Evolutionary conservation across 2,888 invertebrate genomes (phyloP).

Genomic region (Anarsia innoxiella): DNA sequence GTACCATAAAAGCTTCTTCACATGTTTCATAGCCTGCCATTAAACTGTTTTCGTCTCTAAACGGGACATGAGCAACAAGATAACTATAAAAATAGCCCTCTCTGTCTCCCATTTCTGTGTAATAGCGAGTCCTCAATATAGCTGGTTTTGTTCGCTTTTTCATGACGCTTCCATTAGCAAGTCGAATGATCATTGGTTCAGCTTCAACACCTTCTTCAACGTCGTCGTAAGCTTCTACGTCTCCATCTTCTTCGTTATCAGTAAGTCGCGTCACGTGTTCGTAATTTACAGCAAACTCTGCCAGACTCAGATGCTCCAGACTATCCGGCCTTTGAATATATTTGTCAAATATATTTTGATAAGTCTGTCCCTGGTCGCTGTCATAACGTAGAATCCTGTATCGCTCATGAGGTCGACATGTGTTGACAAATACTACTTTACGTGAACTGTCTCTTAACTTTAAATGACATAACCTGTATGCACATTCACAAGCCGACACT

Average conservation of each 20-base stretch:
- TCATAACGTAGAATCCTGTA: conserved; percentile 6
- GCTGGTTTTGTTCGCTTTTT: no score
- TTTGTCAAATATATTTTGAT: conserved; percentile 9
- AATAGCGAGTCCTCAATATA: no score
- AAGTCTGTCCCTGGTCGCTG: conserved; percentile 1
- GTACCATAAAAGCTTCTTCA: no score
- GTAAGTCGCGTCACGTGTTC: background rate
- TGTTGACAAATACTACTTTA: conserved; percentile 9
- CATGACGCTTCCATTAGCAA: conserved; percentile 4
- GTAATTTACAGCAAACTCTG: conserved; percentile 8
- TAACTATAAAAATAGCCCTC: no score
- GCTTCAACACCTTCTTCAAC: background rate
- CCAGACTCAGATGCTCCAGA: conserved; percentile 7
- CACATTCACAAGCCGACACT: conserved; percentile 18
- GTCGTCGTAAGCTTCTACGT: conserved; percentile 6
- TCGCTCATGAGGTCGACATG: background rate
- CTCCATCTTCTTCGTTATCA: background rate
- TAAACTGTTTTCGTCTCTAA: no score
- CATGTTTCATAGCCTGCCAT: no score
- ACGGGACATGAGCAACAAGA: no score
- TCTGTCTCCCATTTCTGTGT: no score
- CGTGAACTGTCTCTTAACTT: conserved; percentile 9
- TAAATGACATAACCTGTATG: conserved; percentile 18
- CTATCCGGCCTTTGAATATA: conserved; percentile 1
- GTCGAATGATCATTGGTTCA: background rate